phyloP scores from a whole-genome alignment of 2,797 vertebrate species.

The Adrianichthys oophorus region DNA sequence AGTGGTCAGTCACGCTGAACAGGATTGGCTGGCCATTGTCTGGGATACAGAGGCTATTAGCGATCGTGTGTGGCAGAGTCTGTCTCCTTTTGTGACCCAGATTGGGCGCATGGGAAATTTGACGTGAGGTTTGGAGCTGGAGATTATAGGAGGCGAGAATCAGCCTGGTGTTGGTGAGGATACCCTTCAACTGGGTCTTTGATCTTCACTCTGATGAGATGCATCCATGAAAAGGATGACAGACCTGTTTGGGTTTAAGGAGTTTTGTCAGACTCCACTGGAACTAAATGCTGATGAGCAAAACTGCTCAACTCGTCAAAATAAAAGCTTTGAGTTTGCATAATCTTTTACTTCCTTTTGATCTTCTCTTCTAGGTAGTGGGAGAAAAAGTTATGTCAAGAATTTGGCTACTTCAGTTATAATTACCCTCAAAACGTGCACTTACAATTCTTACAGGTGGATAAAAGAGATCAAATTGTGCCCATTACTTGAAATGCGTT shows the following conservation, averaged over 20 bases:
- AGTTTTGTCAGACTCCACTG: not conserved
- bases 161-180: constrained; percentile 38
- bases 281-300: not conserved
- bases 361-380: not conserved
- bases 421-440: constrained; percentile 20
- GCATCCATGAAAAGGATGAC: not conserved
- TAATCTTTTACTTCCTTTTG: not conserved
- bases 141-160: constrained; percentile 53
- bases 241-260: not conserved
- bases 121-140: constrained; percentile 35
- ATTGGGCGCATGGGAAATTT: constrained; percentile 49
- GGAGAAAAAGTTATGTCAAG: not conserved
- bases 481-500: constrained; percentile 35
- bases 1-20: constrained; percentile 71
- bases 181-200: constrained; percentile 21
- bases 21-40: constrained; percentile 67
- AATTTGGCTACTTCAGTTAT: constrained; percentile 9
- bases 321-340: not conserved
- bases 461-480: constrained; percentile 42
- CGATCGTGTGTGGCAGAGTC: constrained; percentile 41
- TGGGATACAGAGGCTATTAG: constrained; percentile 52
- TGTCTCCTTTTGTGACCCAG: constrained; percentile 63
- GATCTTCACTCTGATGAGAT: constrained; percentile 1
- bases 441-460: constrained; percentile 1
- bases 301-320: not conserved